These are phyloP conservation scores for Tribolium castaneum DNA, from an alignment of 1,140 invertebrate species.

Conservation along the genomic window DNA sequence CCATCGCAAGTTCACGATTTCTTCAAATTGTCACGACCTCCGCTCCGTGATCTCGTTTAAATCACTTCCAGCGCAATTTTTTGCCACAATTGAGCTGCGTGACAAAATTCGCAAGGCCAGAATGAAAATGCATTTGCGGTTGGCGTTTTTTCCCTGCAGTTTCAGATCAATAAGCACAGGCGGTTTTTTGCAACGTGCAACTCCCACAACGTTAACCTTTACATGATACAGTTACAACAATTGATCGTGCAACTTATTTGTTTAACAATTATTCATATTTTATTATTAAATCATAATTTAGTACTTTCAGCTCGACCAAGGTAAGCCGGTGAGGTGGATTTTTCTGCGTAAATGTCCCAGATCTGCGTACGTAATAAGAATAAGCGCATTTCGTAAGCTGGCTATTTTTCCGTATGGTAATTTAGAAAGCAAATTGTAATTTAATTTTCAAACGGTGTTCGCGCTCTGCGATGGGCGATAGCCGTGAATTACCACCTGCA, in stretches of 20 bases:
- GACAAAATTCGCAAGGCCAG: conserved; percentile 20
- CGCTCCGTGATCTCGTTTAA: conserved; percentile 19
- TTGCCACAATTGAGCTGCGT: not conserved
- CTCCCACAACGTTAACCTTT: conserved; percentile 24
- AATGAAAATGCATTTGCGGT: conserved; percentile 7
- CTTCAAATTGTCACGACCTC: not conserved
- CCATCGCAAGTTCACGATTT: not conserved
- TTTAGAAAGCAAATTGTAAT: conserved; percentile 3
- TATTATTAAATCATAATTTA: conserved; percentile 29
- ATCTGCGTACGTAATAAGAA: conserved; percentile 10
- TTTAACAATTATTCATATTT: conserved; percentile 34
- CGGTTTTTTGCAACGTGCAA: not conserved
- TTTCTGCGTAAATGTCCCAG: conserved; percentile 26
- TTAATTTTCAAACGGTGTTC: conserved; percentile 11
- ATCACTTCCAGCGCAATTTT: not conserved
- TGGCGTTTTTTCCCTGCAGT: not conserved
- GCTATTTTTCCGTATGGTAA: conserved; percentile 16
- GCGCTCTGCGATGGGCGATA: not conserved
- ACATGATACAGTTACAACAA: conserved; percentile 27
- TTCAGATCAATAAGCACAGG: conserved; percentile 15
- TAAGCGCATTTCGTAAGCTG: conserved; percentile 10
- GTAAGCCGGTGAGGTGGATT: conserved; percentile 6
- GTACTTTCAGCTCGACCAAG: conserved; percentile 17
- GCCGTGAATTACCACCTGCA: not conserved
- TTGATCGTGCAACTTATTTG: conserved; percentile 25